These are phyloP conservation scores for Hypotaenidia philippensis DNA, from an alignment of 2,797 vertebrate species.

Conservation along the genomic window DNA sequence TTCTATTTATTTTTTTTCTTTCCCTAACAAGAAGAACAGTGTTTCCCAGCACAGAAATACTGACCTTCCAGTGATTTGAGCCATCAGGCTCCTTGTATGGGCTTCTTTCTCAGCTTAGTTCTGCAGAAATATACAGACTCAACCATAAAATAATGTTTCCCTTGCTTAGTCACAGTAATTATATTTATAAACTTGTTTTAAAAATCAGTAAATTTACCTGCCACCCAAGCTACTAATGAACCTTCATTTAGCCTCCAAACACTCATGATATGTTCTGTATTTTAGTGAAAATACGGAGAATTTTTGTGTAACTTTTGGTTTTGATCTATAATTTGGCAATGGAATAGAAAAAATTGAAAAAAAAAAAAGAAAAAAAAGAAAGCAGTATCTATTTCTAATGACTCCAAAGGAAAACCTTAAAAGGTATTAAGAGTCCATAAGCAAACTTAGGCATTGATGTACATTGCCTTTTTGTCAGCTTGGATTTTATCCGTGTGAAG, in stretches of 20 bases:
- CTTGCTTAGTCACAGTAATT: not conserved
- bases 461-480: too few species aligned
- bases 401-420: not conserved
- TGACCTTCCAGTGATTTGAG: not conserved
- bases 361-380: too few species aligned
- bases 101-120: not conserved
- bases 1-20: not conserved
- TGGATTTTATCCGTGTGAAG: too few species aligned
- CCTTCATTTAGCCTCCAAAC: not conserved
- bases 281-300: not conserved
- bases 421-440: rapidly evolving
- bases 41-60: not conserved
- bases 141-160: not conserved
- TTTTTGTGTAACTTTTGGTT: not conserved
- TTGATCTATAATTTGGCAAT: too few species aligned
- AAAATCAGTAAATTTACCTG: not conserved
- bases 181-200: not conserved
- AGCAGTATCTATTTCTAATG: not conserved
- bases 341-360: not conserved
- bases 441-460: not conserved
- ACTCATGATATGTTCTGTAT: not conserved
- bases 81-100: not conserved
- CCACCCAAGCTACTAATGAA: not conserved
- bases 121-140: not conserved
- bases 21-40: not conserved